A percentile compares a stretch with the other conserved stretches of the same genome.
Evolutionary conservation across 1,140 invertebrate genomes (phyloP).

Genomic region (Microvelia longipes): DNA sequence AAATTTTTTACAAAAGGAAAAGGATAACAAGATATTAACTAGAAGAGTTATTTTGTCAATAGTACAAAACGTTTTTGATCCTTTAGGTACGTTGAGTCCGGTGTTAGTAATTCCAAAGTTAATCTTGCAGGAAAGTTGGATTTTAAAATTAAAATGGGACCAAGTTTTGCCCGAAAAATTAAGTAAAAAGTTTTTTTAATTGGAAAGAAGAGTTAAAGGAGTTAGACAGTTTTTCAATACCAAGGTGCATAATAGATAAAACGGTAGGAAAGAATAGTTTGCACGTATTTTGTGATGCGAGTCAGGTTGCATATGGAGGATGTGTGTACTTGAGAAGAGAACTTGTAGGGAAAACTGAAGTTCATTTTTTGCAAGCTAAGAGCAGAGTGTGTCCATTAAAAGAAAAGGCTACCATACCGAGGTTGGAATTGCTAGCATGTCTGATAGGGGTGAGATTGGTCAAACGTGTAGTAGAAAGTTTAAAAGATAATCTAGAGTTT

Average conservation of each 20-base stretch:
- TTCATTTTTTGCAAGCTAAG: background rate
- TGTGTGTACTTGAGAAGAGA: background rate
- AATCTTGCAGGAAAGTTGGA: background rate
- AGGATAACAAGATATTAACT: background rate
- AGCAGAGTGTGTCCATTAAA: background rate
- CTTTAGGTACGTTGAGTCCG: background rate
- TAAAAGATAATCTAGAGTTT: background rate
- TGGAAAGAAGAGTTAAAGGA: background rate
- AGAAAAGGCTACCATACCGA: background rate
- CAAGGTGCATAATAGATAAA: background rate
- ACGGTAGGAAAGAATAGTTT: background rate
- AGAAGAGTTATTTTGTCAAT: background rate
- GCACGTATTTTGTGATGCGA: background rate
- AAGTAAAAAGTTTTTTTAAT: background rate
- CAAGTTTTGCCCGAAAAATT: background rate
- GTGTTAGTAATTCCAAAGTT: background rate
- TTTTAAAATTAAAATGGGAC: background rate
- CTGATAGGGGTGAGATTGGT: background rate
- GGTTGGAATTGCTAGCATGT: background rate
- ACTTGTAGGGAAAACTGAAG: no score
- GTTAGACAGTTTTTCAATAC: background rate
- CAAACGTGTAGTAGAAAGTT: background rate
- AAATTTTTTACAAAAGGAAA: background rate
- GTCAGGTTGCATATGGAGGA: background rate
- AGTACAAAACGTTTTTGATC: background rate